phyloP scores from a whole-genome alignment of 2,797 vertebrate species.

The Eidolon dupreanum region DNA sequence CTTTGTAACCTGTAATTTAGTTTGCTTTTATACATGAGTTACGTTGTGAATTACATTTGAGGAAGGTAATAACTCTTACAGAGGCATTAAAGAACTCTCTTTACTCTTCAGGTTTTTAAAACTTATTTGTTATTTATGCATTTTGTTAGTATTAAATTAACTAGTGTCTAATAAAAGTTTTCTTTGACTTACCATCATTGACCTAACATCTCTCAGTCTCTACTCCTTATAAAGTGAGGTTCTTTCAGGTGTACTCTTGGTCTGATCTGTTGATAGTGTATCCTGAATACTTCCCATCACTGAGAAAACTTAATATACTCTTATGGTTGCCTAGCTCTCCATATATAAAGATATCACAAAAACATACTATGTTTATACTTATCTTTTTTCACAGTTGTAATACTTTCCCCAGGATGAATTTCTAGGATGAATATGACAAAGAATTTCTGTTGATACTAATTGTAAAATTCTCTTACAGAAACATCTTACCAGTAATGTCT shows the following conservation, averaged over 20 bases:
- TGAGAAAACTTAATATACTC: neutral
- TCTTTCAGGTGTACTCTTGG: neutral
- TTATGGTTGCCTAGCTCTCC: neutral
- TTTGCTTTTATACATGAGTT: neutral
- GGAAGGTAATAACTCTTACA: neutral
- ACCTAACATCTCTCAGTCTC: neutral
- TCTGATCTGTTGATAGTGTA: neutral
- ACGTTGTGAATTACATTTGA: neutral
- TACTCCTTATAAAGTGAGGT: neutral
- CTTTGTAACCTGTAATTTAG: neutral
- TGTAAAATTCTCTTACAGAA: neutral
- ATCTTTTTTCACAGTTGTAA: neutral
- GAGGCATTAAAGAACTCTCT: neutral
- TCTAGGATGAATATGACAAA: neutral
- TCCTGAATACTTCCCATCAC: neutral
- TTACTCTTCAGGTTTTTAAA: neutral
- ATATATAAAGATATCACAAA: neutral
- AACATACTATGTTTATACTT: neutral
- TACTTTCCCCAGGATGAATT: neutral
- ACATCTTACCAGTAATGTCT: neutral
- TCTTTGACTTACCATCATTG: neutral
- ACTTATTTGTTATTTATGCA: neutral
- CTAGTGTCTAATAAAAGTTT: neutral
- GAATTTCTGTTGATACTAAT: neutral
- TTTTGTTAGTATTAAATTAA: neutral